Percentiles rank a stretch among this genome's conserved stretches.
Conservation (phyloP, 1,140 invertebrate species). For the Leptinotarsa texana region DNA sequence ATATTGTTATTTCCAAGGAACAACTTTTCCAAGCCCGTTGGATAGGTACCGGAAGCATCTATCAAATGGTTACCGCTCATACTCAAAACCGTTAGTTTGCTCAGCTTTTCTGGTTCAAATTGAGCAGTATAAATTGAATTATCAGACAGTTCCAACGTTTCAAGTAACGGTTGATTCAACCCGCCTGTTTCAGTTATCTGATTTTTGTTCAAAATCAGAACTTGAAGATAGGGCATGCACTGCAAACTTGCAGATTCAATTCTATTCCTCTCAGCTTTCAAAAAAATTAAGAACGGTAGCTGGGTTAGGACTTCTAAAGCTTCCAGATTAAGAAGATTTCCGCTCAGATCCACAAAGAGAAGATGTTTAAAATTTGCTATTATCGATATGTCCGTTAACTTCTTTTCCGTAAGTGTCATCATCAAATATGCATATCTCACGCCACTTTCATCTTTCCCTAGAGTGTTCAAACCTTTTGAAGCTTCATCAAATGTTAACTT, state of each 20-base stretch:
- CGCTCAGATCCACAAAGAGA: constrained; percentile 60
- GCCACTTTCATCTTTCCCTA: constrained; percentile 53
- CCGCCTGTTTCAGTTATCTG: constrained; percentile 56
- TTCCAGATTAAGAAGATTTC: constrained; percentile 57
- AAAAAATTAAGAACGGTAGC: constrained; percentile 58
- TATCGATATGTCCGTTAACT: constrained; percentile 57
- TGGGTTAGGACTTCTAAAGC: constrained; percentile 56
- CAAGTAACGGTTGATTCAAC: constrained; percentile 59
- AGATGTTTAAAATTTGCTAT: constrained; percentile 59
- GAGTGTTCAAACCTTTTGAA: constrained; percentile 47
- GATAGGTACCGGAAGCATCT: constrained; percentile 55
- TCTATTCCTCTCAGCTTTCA: constrained; percentile 60
- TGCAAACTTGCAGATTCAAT: constrained; percentile 56
- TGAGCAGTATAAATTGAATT: constrained; percentile 52
- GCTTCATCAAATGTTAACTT: constrained; percentile 51
- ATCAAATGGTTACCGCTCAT: constrained; percentile 58
- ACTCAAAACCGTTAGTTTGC: constrained; percentile 54
- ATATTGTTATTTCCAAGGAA: constrained; percentile 45
- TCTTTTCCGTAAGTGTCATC: constrained; percentile 45
- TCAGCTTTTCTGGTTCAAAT: constrained; percentile 41
- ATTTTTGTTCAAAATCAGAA: constrained; percentile 59
- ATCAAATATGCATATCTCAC: constrained; percentile 53
- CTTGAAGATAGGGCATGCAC: constrained; percentile 60
- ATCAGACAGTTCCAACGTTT: constrained; percentile 59
- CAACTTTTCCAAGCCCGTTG: constrained; percentile 56